A percentile compares a stretch with the other conserved stretches of the same genome.
phyloP scores from a whole-genome alignment of 2,113 vertebrate species.

The Strix aluco region DNA sequence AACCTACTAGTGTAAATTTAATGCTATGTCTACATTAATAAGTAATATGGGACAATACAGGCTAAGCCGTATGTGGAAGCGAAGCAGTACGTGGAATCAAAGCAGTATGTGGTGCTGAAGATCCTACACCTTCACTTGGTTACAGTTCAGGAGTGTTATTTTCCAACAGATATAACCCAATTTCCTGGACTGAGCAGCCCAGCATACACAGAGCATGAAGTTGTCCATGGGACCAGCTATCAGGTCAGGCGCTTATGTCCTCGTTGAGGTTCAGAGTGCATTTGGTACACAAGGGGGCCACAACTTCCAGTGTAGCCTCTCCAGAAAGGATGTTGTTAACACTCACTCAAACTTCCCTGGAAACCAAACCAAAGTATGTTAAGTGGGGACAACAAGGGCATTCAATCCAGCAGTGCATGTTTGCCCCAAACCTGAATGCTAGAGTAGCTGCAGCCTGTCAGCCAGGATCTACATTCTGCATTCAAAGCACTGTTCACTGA shows the following conservation, averaged over 20 bases:
- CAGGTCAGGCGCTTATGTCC: not conserved
- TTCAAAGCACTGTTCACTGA: not conserved
- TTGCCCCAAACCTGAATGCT: not conserved
- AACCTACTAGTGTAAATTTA: not conserved
- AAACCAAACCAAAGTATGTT: not conserved
- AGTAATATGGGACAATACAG: not conserved
- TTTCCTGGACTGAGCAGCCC: not conserved
- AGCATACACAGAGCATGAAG: accelerated
- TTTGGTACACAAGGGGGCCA: accelerated
- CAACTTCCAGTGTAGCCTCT: not conserved
- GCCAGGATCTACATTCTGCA: not conserved
- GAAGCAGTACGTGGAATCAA: not conserved
- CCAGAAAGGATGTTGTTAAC: not conserved
- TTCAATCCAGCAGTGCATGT: not conserved
- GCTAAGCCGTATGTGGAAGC: not conserved
- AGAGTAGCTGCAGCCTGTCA: not conserved
- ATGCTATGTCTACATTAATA: not conserved
- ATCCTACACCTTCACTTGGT: not conserved
- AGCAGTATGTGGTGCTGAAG: not conserved
- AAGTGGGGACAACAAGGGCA: accelerated
- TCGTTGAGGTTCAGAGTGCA: accelerated
- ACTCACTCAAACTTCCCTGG: not conserved
- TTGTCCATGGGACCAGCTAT: not conserved
- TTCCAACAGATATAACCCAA: not conserved
- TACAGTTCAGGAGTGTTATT: not conserved